Percentiles rank a stretch among this genome's conserved stretches.
These are phyloP conservation scores for Sebastes hubbsi DNA, from an alignment of 2,797 vertebrate species.

Conservation along the genomic window DNA sequence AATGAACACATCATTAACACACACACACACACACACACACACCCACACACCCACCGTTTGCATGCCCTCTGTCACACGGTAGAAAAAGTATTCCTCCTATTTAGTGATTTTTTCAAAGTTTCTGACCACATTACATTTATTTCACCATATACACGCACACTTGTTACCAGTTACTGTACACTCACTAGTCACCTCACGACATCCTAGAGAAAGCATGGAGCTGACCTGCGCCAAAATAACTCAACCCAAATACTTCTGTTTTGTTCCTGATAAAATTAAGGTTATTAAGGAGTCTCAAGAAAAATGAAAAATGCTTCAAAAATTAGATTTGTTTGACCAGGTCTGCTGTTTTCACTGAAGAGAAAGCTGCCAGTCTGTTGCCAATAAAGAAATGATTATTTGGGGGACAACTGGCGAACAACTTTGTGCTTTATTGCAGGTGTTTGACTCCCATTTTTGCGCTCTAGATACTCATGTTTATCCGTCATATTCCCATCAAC, in stretches of 20 bases:
- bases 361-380: constrained; percentile 17
- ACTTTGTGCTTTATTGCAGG: constrained; percentile 70
- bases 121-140: constrained; percentile 50
- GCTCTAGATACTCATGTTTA: not conserved
- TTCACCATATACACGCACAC: constrained; percentile 36
- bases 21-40: constrained; percentile 46
- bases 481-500: not conserved
- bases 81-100: constrained; percentile 43
- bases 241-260: not conserved
- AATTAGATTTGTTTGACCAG: not conserved
- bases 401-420: not conserved
- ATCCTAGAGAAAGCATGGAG: constrained; percentile 50
- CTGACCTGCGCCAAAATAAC: constrained; percentile 26
- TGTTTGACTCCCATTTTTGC: constrained; percentile 3
- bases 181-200: constrained; percentile 70
- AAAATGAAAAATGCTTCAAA: not conserved
- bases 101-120: constrained; percentile 32
- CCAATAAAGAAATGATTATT: not conserved
- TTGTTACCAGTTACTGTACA: constrained; percentile 60
- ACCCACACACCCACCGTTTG: constrained; percentile 30
- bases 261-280: not conserved
- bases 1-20: constrained; percentile 36
- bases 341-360: constrained; percentile 1
- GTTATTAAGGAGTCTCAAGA: not conserved
- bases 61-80: constrained; percentile 58